Percentiles rank a stretch among this genome's conserved stretches.
Evolutionary conservation across 2,797 vertebrate species (phyloP).

Genomic region (Crocidura indochinensis): DNA sequence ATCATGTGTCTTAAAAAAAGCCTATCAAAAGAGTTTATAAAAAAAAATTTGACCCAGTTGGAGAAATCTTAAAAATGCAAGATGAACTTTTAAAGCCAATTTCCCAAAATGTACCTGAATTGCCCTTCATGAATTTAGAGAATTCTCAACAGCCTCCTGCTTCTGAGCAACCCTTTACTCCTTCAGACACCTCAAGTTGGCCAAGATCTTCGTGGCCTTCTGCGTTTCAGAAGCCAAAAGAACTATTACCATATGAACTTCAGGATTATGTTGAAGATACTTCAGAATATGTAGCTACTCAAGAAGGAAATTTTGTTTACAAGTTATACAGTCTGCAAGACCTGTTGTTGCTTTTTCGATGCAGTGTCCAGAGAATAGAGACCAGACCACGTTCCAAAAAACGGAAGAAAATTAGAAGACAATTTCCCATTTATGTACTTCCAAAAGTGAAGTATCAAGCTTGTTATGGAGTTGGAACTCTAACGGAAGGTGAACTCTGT

Average conservation of each 20-base stretch:
- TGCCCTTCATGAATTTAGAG: conserved; percentile 81
- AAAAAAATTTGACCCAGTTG: conserved; percentile 94
- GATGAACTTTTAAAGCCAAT: conserved; percentile 93
- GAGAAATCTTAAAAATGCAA: conserved; percentile 97
- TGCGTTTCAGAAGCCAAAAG: conserved; percentile 89
- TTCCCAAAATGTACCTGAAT: conserved; percentile 86
- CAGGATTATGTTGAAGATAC: conserved; percentile 93
- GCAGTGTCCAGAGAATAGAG: conserved; percentile 89
- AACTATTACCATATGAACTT: conserved; percentile 91
- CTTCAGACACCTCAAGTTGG: conserved; percentile 72
- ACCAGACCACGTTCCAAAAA: conserved; percentile 79
- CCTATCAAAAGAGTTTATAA: conserved; percentile 84
- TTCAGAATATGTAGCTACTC: conserved; percentile 92
- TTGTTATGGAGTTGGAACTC: conserved; percentile 95
- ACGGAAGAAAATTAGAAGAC: conserved; percentile 83
- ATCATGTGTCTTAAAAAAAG: conserved; percentile 86
- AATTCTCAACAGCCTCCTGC: conserved; percentile 82
- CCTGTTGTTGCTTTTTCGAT: conserved; percentile 94
- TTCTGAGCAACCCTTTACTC: conserved; percentile 89
- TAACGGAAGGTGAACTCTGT: conserved; percentile 95
- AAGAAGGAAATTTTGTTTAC: conserved; percentile 94
- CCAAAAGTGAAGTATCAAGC: conserved; percentile 97
- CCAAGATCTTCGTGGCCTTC: conserved; percentile 86
- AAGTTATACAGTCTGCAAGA: conserved; percentile 96
- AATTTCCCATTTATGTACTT: conserved; percentile 93